Conservation (phyloP, 2,888 invertebrate species). For the Lepidochitona cinerea region DNA sequence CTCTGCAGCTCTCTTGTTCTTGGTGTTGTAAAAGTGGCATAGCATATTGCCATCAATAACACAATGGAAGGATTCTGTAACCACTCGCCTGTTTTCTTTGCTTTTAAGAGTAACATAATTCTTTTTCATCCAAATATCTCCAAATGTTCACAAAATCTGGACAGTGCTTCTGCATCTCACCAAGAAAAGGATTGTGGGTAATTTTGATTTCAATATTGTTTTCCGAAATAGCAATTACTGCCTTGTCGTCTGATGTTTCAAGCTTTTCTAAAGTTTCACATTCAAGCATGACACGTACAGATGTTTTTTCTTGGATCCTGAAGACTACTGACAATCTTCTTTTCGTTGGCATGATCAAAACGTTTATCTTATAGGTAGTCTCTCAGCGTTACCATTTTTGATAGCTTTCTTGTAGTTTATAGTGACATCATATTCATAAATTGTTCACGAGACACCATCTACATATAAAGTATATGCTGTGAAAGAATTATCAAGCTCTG, state of each 20-base stretch:
- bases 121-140: constrained; percentile 11
- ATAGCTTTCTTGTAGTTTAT: constrained; percentile 23
- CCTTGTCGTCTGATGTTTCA: neutral
- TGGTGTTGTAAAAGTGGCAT: constrained; percentile 20
- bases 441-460: no score
- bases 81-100: constrained; percentile 8
- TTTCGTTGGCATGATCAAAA: no score
- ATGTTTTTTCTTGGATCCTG: no score
- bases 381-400: constrained; percentile 26
- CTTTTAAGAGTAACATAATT: constrained; percentile 3
- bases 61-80: constrained; percentile 16
- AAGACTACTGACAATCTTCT: no score
- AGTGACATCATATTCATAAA: constrained; percentile 25
- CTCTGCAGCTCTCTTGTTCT: constrained; percentile 12
- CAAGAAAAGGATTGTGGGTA: neutral
- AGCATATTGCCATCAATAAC: constrained; percentile 16
- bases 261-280: neutral
- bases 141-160: constrained; percentile 13
- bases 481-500: no score
- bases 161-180: constrained; percentile 21
- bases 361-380: constrained; percentile 1
- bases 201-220: neutral
- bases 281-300: neutral
- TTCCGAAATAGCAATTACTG: neutral
- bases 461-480: no score